Evolutionary conservation across 1,140 invertebrate species (phyloP), one percentile per base, ranked within the genome.

Genomic region (Macrobrachium nipponense): DNA sequence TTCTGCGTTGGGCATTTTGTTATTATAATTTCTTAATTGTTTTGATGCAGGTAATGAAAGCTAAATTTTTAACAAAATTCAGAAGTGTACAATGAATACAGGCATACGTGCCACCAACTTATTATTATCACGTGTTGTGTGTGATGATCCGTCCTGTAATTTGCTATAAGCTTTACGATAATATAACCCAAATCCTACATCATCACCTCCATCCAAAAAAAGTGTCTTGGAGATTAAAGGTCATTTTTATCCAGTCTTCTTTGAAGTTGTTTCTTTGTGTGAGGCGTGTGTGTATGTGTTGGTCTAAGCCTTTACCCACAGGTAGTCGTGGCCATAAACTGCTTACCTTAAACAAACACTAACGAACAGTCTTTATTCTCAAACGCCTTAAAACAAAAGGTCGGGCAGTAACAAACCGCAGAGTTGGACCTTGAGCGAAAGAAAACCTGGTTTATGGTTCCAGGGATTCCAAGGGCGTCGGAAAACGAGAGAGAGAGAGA

Each of bases 331-430:
- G 85, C 85, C 85, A 87, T 87, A 87, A 87, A 87, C 36, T 66
- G 78, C 61, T 87, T 82, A 87, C 85, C 85, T 87, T 81, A 82
- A 87, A 87, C 85, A 87, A 87, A 87, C 85, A 87, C 85, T 87
- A 87, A 87, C 79, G 85, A 87, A 87, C 72, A 70, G 79, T 87
- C 85, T 82, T 87, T 87, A 87, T 87, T 87, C 85, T 76, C 85
- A 82, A 75, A 87, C 85, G 85, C 85, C 85, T 87, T 87, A 87
- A 87, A 87, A 87, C 85, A 87, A 87, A 87, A 78, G 85, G 85
- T 36, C 79, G 85, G 80, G 80, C 85, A 81, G 72, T 76, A 82
- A 82, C 85, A 87, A 87, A 75, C 85, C 85, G 43, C 85, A 87
- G 81, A 51, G 85, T 72, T 76, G 85, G 79, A 87, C 85, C 85